phyloP scores from a whole-genome alignment of 2,888 invertebrate genomes.

The Idaea biselata region DNA sequence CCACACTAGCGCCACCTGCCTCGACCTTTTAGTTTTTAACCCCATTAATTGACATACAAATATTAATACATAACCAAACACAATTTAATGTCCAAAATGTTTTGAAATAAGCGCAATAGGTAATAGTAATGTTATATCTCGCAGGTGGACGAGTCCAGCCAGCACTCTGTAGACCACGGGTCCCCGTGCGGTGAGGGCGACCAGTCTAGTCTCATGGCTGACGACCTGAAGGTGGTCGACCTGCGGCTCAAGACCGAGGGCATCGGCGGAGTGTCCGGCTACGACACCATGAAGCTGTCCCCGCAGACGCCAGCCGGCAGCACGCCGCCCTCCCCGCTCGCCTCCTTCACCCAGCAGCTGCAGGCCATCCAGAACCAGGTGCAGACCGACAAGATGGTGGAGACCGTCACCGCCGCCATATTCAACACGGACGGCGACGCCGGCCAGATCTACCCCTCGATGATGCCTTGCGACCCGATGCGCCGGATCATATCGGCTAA shows the following conservation, averaged over 20 bases:
- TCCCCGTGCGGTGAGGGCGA: slow-evolving; percentile 57
- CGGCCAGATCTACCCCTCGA: slow-evolving; percentile 57
- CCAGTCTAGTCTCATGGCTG: slow-evolving; percentile 38
- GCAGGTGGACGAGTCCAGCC: slow-evolving; percentile 87
- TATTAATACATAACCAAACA: too few relatives aligned
- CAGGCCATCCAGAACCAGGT: slow-evolving; percentile 74
- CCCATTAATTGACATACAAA: too few relatives aligned
- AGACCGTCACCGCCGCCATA: slow-evolving; percentile 74
- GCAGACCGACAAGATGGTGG: slow-evolving; percentile 78
- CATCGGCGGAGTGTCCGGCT: slow-evolving; percentile 57
- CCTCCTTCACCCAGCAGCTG: slow-evolving; percentile 69
- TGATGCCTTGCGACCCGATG: slow-evolving; percentile 53
- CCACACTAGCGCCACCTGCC: too few relatives aligned
- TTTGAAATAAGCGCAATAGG: too few relatives aligned
- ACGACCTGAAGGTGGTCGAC: slow-evolving; percentile 83
- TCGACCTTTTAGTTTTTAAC: too few relatives aligned
- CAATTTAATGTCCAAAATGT: too few relatives aligned
- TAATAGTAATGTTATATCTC: slow-evolving; percentile 29
- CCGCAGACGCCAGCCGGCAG: slow-evolving; percentile 58
- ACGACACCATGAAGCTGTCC: slow-evolving; percentile 79
- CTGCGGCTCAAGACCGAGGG: slow-evolving; percentile 84
- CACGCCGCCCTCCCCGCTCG: slow-evolving; percentile 62
- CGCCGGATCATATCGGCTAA: slow-evolving; percentile 58
- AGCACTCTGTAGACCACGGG: slow-evolving; percentile 76
- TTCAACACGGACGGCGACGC: slow-evolving; percentile 66